A percentile compares a stretch with the other conserved stretches of the same genome.
Conservation (phyloP, 2,888 invertebrate genomes). For the Argyresthia albistria region DNA sequence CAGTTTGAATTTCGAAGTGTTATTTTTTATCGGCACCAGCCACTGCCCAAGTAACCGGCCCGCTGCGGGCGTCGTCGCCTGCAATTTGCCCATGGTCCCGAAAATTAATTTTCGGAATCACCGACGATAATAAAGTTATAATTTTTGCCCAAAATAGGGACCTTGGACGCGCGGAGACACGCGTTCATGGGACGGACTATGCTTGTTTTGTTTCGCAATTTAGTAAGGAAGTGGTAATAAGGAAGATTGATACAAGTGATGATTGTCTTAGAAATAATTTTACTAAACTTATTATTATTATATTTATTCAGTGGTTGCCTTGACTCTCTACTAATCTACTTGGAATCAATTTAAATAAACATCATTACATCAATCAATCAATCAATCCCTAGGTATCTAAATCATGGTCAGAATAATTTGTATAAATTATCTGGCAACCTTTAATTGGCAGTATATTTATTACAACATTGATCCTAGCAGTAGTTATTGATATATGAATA, state of each 20-base stretch:
- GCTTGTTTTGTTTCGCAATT: background rate
- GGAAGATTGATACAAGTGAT: no score
- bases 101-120: constrained; percentile 68
- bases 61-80: constrained; percentile 24
- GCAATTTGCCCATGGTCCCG: constrained; percentile 58
- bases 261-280: background rate
- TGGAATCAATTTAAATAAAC: no score
- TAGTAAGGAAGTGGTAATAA: no score
- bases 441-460: no score
- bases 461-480: no score
- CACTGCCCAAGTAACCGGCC: background rate
- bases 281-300: background rate
- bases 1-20: background rate
- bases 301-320: no score
- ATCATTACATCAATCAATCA: no score
- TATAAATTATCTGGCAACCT: no score
- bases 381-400: no score
- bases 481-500: no score
- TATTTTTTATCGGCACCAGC: background rate
- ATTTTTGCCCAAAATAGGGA: constrained; percentile 56
- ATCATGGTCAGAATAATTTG: no score
- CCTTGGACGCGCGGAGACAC: constrained; percentile 34
- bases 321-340: no score
- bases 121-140: constrained; percentile 65
- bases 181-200: constrained; percentile 32